These are phyloP conservation scores for Bolborhynchus lineola DNA, from an alignment of 2,113 vertebrate genomes.

Conservation along the genomic window DNA sequence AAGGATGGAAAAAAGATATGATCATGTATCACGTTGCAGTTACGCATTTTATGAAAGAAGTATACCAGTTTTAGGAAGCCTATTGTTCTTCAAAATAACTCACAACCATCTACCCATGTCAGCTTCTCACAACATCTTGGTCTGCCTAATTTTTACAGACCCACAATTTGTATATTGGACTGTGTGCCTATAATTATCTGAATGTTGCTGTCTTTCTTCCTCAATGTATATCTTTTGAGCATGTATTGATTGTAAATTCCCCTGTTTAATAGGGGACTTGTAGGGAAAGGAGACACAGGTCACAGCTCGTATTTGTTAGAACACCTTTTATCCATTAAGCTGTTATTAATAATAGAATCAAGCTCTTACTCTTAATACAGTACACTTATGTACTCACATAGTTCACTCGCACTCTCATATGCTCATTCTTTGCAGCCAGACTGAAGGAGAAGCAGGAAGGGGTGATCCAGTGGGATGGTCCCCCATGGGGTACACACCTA, in stretches of 20 bases:
- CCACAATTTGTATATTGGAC: neutral
- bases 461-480: accelerated
- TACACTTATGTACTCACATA: accelerated
- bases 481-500: neutral
- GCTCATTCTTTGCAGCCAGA: neutral
- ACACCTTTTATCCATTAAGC: neutral
- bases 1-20: neutral
- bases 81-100: neutral
- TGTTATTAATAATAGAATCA: neutral
- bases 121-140: neutral
- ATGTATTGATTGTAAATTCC: neutral
- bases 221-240: neutral
- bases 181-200: neutral
- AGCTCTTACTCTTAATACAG: neutral
- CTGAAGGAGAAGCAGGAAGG: neutral
- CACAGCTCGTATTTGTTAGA: neutral
- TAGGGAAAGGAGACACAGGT: neutral
- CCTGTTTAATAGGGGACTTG: neutral
- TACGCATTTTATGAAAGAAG: neutral
- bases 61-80: neutral
- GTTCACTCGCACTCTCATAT: neutral
- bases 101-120: neutral
- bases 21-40: neutral
- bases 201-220: neutral
- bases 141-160: neutral